These are phyloP conservation scores for Naja naja DNA, from an alignment of 2,113 vertebrate species.

Conservation along the genomic window DNA sequence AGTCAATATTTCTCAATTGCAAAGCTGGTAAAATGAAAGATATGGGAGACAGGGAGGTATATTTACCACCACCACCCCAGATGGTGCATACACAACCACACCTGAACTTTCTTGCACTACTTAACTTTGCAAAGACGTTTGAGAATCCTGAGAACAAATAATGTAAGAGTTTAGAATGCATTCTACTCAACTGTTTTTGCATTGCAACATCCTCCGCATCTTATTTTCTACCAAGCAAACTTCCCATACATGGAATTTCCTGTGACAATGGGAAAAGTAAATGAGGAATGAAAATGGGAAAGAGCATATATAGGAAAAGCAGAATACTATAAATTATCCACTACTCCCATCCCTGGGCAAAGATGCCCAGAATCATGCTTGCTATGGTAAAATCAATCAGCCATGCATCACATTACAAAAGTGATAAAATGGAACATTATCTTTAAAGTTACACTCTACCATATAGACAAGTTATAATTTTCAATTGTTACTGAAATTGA, in stretches of 20 bases:
- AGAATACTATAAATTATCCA: neutral
- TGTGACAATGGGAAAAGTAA: neutral
- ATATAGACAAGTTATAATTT: neutral
- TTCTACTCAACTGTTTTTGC: neutral
- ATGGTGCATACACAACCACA: neutral
- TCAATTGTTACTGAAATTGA: neutral
- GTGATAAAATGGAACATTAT: neutral
- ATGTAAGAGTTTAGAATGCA: neutral
- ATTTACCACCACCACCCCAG: neutral
- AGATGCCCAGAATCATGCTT: neutral
- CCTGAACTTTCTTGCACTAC: neutral
- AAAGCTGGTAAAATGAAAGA: neutral
- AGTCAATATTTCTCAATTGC: neutral
- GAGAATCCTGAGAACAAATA: neutral
- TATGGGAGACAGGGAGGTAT: neutral
- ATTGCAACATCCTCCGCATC: neutral
- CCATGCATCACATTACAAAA: neutral
- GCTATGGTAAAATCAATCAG: neutral
- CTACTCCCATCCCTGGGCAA: neutral
- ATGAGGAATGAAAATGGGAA: neutral
- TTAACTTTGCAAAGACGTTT: neutral
- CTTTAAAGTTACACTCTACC: neutral
- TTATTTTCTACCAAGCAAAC: neutral
- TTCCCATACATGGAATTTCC: neutral
- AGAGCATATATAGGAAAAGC: neutral